Conservation (phyloP, 2,888 invertebrate genomes). For the Euproctis similis region DNA sequence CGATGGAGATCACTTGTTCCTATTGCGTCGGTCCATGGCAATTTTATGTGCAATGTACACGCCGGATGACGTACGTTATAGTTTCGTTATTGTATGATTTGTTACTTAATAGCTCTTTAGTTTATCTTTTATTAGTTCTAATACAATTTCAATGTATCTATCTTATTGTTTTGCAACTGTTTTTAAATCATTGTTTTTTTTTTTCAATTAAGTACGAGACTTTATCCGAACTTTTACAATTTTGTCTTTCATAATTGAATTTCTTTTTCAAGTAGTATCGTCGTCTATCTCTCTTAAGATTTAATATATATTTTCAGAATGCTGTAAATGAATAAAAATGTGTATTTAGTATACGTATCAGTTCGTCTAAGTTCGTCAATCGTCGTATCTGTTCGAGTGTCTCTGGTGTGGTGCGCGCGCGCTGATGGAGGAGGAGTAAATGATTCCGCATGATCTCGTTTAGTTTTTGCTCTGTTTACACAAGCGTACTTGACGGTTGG, state of each 20-base stretch:
- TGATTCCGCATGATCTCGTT: slow-evolving; percentile 68
- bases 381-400: slow-evolving; percentile 43
- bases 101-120: slow-evolving; percentile 7
- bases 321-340: no score
- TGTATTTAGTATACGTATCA: no score
- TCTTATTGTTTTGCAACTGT: no score
- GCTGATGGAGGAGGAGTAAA: slow-evolving; percentile 67
- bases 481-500: slow-evolving; percentile 47
- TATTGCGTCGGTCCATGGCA: slow-evolving; percentile 45
- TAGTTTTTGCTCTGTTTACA: slow-evolving; percentile 62
- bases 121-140: no score
- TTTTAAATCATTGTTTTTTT: no score
- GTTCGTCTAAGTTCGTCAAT: slow-evolving; percentile 5
- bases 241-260: no score
- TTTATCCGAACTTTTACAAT: no score
- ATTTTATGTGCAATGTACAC: slow-evolving; percentile 39
- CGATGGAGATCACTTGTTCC: slow-evolving; percentile 41
- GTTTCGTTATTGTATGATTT: slow-evolving; percentile 22
- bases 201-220: no score
- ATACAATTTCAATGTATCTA: no score
- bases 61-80: slow-evolving; percentile 23
- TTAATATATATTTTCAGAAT: no score
- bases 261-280: no score
- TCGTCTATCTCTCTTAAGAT: no score
- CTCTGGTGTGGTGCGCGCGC: slow-evolving; percentile 34